Evolutionary conservation across 2,113 vertebrate species (phyloP), one percentile per base, ranked within the genome.

Genomic region (Hystrix brachyura): DNA sequence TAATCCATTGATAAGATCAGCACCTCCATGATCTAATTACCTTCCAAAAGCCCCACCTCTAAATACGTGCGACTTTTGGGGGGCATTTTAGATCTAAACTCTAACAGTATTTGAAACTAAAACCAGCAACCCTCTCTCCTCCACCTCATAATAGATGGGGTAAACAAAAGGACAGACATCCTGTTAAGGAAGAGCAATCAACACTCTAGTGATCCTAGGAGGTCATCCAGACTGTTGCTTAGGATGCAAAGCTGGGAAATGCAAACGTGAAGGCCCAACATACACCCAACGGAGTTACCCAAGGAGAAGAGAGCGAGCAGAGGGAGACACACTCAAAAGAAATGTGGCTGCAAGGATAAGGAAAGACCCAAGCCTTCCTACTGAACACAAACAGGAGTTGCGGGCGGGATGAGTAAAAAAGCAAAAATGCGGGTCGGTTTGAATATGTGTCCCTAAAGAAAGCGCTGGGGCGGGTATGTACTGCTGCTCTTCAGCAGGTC

Each of bases 391-490:
- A 17, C 53, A 38, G 38, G 38, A 38, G 38, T 38, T 38, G 38
- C 38, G 2, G 38, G 38, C 38, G 38, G 38, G 38, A 38, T 38
- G 38, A 38, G 2, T 38, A 38, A 38, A 38, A 38, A 38, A 38
- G 38, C 38, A 38, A 8, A 65, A 29, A 7, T 1, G n/a, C 80
- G 71, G 82, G 65, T 2, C 0, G 1, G 3, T 55, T 5, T 32
- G 15, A 27, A 0, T 4, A 10, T 3, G n/a, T 6, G 65, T 62
- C 81, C 43, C 72, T 7, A 1, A 46, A 81, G 55, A 64, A 34
- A 27, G 14, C 0, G 18, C 1, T 0, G 4, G 90, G 72, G 34
- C 0, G 0, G 0, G 5, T 0, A 2, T 2, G 80, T 2, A 0
- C 55, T 23, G 13, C 14, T 51, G 48, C 19, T 34, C 4, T 48